Conservation (phyloP, 2,888 invertebrate species). For the Trisateles emortualis region DNA sequence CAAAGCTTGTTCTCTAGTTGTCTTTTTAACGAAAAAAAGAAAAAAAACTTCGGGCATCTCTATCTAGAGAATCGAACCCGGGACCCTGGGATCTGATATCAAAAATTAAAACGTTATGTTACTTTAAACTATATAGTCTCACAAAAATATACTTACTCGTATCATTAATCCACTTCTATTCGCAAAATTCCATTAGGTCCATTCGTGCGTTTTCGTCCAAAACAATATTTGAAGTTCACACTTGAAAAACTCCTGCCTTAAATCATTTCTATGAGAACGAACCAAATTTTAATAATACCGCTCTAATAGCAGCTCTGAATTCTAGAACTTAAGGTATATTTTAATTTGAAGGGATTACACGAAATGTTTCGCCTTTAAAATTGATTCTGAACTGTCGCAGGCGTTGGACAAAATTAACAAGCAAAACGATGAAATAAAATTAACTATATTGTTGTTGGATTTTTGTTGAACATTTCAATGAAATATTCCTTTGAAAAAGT, state of each 20-base stretch:
- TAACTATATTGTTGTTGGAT: conserved; percentile 7
- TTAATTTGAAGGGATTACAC: background rate
- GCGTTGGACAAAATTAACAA: conserved; percentile 14
- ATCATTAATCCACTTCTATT: conserved; percentile 9
- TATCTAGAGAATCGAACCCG: no score
- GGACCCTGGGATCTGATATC: no score
- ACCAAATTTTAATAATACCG: background rate
- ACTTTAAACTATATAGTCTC: no score
- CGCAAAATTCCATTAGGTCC: conserved; percentile 24
- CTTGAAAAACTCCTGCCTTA: conserved; percentile 34
- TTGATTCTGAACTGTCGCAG: conserved; percentile 18
- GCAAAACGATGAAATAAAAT: conserved; percentile 11
- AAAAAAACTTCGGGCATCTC: no score
- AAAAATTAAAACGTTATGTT: no score
- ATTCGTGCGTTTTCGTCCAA: conserved; percentile 21
- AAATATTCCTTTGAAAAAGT: no score
- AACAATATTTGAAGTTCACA: conserved; percentile 45
- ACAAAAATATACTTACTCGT: background rate
- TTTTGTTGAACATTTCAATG: background rate
- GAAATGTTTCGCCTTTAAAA: conserved; percentile 7
- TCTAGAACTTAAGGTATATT: background rate
- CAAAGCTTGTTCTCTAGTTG: no score
- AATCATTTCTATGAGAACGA: conserved; percentile 18
- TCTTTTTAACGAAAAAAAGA: no score
- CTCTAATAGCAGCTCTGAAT: conserved; percentile 1